These are phyloP conservation scores for Naso thynnoides DNA, from an alignment of 2,797 vertebrate species.

Conservation along the genomic window DNA sequence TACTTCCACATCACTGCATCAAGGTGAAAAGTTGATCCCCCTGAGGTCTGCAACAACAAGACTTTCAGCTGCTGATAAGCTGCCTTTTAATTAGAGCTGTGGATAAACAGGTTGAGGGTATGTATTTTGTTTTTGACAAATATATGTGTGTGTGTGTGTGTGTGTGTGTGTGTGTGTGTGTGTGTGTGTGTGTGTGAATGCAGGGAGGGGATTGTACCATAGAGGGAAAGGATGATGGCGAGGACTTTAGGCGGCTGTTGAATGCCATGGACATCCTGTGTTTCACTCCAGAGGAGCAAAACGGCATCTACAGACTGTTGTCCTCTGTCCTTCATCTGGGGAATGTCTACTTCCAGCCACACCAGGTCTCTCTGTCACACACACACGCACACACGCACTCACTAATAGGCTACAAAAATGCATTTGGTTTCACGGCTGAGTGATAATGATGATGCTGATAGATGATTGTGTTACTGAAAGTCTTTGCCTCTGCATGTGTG, in stretches of 20 bases:
- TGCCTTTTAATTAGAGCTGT: constrained; percentile 36
- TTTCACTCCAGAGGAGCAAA: constrained; percentile 92
- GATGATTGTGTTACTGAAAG: constrained; percentile 39
- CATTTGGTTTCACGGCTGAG: constrained; percentile 41
- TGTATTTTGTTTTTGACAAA: constrained; percentile 39
- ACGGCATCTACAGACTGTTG: constrained; percentile 92
- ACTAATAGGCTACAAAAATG: constrained; percentile 8
- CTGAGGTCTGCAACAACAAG: constrained; percentile 3
- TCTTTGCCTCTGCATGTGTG: constrained; percentile 11
- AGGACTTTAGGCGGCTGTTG: constrained; percentile 92
- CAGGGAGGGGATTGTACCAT: constrained; percentile 96
- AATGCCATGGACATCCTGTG: constrained; percentile 93
- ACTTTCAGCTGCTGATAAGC: constrained; percentile 23
- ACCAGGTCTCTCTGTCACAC: constrained; percentile 66
- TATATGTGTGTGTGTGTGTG: neutral
- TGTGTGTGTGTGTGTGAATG: neutral
- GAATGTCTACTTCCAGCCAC: constrained; percentile 92
- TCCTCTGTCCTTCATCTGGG: constrained; percentile 96
- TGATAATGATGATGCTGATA: constrained; percentile 53
- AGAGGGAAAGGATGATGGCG: constrained; percentile 88
- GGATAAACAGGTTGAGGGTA: constrained; percentile 27
- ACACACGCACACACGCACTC: constrained; percentile 13
- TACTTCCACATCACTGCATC: constrained; percentile 3
- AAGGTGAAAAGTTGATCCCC: constrained; percentile 21
- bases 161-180: constrained; percentile 29